Evolutionary conservation across 2,113 vertebrate genomes (phyloP).

Genomic region (Cathartes aura): DNA sequence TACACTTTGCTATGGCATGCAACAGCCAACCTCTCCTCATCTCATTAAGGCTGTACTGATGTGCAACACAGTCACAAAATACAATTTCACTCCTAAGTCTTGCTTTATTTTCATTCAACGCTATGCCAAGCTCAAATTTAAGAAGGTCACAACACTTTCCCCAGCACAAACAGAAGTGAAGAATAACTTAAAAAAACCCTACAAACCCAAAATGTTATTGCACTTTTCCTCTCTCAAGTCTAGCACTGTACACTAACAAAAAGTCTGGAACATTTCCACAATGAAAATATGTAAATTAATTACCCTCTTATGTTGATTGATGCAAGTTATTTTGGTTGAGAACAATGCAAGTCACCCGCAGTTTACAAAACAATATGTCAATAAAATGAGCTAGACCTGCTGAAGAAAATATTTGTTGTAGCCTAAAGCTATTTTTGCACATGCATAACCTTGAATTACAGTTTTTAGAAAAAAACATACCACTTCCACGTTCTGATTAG

Average conservation of each 20-base stretch:
- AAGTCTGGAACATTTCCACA: slow-evolving; percentile 46
- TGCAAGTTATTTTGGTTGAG: slow-evolving; percentile 53
- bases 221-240: neutral
- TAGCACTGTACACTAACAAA: neutral
- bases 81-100: slow-evolving; percentile 37
- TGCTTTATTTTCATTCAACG: slow-evolving; percentile 68
- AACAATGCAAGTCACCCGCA: slow-evolving; percentile 62
- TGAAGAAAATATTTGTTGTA: slow-evolving; percentile 53
- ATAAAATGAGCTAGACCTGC: slow-evolving; percentile 64
- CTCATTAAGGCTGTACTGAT: slow-evolving; percentile 67
- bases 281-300: slow-evolving; percentile 67
- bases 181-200: neutral
- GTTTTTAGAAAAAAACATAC: neutral
- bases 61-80: slow-evolving; percentile 26
- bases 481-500: neutral
- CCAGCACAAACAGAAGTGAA: neutral
- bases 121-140: slow-evolving; percentile 39
- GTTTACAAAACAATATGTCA: slow-evolving; percentile 74
- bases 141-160: slow-evolving; percentile 42
- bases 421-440: slow-evolving; percentile 63
- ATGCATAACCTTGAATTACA: slow-evolving; percentile 56
- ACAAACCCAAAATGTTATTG: neutral
- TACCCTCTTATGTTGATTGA: slow-evolving; percentile 62
- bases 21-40: slow-evolving; percentile 59
- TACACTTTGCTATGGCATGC: slow-evolving; percentile 23